Evolutionary conservation across 92 coral and sea anemone species (phyloP).

Genomic region (Epizoanthus ramosus): DNA sequence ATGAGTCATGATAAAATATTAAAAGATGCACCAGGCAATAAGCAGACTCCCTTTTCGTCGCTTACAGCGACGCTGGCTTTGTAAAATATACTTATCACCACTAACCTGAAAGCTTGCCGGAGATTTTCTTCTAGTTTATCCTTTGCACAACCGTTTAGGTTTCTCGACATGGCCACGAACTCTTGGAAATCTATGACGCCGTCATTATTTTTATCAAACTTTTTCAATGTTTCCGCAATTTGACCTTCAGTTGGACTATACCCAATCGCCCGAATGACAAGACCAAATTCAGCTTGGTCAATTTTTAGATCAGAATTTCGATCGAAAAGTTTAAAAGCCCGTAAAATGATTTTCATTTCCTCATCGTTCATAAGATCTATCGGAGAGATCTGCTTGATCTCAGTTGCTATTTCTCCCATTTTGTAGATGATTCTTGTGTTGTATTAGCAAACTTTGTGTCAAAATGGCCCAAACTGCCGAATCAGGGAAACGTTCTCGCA

Average conservation of each 20-base stretch:
- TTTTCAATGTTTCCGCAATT: slow-evolving; percentile 60
- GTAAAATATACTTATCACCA: neutral
- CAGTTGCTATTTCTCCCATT: slow-evolving; percentile 16
- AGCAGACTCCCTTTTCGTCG: neutral
- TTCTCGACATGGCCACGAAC: slow-evolving; percentile 77
- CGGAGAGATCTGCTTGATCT: neutral
- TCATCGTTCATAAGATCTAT: slow-evolving; percentile 44
- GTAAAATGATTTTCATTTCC: slow-evolving; percentile 68
- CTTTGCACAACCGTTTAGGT: slow-evolving; percentile 71
- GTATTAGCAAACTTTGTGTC: neutral
- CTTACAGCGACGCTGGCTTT: no score
- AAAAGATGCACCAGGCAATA: neutral
- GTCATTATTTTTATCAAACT: slow-evolving; percentile 75
- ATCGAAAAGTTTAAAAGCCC: slow-evolving; percentile 79
- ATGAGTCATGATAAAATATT: no score
- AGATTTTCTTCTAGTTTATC: slow-evolving; percentile 75
- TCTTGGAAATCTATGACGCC: slow-evolving; percentile 89
- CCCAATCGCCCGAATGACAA: slow-evolving; percentile 79
- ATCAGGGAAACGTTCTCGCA: neutral
- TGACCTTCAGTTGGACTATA: slow-evolving; percentile 73
- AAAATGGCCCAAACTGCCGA: neutral
- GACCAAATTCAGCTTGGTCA: slow-evolving; percentile 74
- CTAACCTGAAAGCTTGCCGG: slow-evolving; percentile 87
- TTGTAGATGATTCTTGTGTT: neutral
- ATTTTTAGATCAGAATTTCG: slow-evolving; percentile 70